Evolutionary conservation across 2,888 invertebrate species (phyloP), one percentile per base, ranked within the genome.

Genomic region (Embidobia sp.): DNA sequence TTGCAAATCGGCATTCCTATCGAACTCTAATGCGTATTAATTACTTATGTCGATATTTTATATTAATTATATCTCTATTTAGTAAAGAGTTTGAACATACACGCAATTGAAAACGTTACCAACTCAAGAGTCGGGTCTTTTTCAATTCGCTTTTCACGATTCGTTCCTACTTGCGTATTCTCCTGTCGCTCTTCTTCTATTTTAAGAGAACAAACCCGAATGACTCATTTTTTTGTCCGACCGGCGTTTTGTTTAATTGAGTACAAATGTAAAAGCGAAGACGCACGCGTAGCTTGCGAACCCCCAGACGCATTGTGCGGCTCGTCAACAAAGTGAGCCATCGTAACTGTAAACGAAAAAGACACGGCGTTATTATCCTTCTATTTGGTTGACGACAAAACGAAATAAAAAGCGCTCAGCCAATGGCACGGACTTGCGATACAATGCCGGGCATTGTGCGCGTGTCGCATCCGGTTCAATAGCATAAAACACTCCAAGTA

Each of bases 391-490:
- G 57, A 69, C 63, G 75, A 57, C 42, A 35, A 69, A 55, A 59
- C 59, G 42, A 75, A 59, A 74, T 59, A 51, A 66, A 74, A 59
- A 19, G 7, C 63, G 63, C 63, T 46, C 59, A 66, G 74, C 40
- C 59, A 59, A 61, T 59, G 66, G 40, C 59, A 18, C n/a, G n/a
- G 37, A 59, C 42, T 55, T 10, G 53, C 61, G 75, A 69, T 63
- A 75, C 75, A 75, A 69, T 69, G 75, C 48, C 49, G 3, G 46
- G 46, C 53, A 55, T 74, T 73, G 67, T 46, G 27, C 40, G 59
- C 57, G 69, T 59, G 67, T 69, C 59, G 69, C 77, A 77, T 74
- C 77, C 77, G 73, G 73, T 64, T 77, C 69, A 67, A 74, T 73
- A 67, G 33, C 63, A 69, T 40, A 75, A 61, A 61, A 74, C 48